These are phyloP conservation scores for Noctua janthina DNA, from an alignment of 2,888 invertebrate genomes.

Conservation along the genomic window DNA sequence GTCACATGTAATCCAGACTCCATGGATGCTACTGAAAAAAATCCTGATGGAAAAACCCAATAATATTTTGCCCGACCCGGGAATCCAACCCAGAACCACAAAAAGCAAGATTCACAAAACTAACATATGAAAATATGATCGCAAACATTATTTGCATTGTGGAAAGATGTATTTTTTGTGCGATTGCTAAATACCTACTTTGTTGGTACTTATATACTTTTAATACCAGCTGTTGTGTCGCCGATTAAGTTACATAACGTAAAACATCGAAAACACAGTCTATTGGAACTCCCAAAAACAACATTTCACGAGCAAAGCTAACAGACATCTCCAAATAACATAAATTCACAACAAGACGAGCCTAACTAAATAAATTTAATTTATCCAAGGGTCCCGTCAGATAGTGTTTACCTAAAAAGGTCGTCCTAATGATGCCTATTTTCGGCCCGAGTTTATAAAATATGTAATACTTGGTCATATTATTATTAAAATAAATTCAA, in stretches of 20 bases:
- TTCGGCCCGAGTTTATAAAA: slow-evolving; percentile 48
- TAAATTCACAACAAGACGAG: slow-evolving; percentile 24
- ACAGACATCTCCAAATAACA: slow-evolving; percentile 31
- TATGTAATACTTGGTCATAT: slow-evolving; percentile 51
- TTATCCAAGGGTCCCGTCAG: slow-evolving; percentile 34
- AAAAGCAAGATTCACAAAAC: not conserved
- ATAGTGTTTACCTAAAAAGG: slow-evolving; percentile 63
- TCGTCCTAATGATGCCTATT: slow-evolving; percentile 64
- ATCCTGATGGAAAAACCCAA: too few species aligned
- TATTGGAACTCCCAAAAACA: not conserved
- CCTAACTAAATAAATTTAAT: slow-evolving; percentile 57
- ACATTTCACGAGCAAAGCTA: not conserved
- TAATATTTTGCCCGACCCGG: too few species aligned
- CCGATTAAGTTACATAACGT: not conserved
- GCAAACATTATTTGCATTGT: not conserved
- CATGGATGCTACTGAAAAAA: too few species aligned
- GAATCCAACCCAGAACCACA: too few species aligned
- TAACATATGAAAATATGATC: too few species aligned
- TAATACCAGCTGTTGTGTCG: not conserved
- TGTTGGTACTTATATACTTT: not conserved
- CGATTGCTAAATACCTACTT: not conserved
- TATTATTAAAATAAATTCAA: slow-evolving; percentile 55
- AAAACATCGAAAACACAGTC: not conserved
- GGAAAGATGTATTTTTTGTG: not conserved
- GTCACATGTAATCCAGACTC: too few species aligned